phyloP scores from a whole-genome alignment of 2,888 invertebrate species.

The Agonopterix arenella region DNA sequence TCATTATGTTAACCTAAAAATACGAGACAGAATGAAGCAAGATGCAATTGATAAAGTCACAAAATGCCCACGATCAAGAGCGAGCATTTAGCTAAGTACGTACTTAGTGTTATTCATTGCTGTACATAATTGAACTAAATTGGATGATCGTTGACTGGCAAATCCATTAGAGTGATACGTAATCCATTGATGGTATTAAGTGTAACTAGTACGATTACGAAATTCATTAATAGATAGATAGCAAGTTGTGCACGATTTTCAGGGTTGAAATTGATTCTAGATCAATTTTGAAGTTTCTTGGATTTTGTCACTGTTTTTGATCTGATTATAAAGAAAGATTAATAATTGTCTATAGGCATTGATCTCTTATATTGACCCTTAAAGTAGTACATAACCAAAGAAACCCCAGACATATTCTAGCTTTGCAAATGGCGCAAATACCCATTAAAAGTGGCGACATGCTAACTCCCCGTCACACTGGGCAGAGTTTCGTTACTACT shows the following conservation, averaged over 20 bases:
- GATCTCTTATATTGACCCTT: too few relatives aligned
- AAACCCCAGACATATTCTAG: too few relatives aligned
- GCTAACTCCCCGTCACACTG: too few relatives aligned
- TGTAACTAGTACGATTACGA: not conserved
- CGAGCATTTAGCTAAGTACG: constrained; percentile 14
- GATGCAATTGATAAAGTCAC: too few relatives aligned
- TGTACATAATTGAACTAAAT: constrained; percentile 22
- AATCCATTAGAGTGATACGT: constrained; percentile 9
- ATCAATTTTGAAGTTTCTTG: too few relatives aligned
- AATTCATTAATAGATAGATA: constrained; percentile 2
- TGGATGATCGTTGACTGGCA: constrained; percentile 9
- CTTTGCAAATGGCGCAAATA: too few relatives aligned
- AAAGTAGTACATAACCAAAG: too few relatives aligned
- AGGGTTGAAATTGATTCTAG: too few relatives aligned
- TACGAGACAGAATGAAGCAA: too few relatives aligned
- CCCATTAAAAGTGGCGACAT: too few relatives aligned
- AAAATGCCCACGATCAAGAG: constrained; percentile 1
- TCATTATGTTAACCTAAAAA: too few relatives aligned
- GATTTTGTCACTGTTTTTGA: not conserved
- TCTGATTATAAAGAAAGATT: not conserved
- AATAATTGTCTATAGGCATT: not conserved
- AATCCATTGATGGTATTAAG: constrained; percentile 6
- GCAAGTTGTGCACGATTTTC: not conserved
- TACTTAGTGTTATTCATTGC: constrained; percentile 2
- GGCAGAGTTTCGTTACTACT: too few relatives aligned